Conservation (phyloP, 2,797 vertebrate species). For the Cichlasoma orientale region DNA sequence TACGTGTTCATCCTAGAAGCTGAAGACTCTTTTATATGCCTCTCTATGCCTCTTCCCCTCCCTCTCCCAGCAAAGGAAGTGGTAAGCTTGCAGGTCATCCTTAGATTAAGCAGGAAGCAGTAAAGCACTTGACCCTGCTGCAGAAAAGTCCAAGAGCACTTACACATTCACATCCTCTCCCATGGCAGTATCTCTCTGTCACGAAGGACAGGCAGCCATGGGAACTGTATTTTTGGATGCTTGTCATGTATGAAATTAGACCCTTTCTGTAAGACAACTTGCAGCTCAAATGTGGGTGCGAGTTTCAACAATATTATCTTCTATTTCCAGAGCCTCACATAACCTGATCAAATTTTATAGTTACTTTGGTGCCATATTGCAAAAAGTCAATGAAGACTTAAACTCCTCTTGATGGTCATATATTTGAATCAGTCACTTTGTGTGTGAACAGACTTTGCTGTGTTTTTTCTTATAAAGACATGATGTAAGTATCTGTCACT, state of each 20-base stretch:
- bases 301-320: conserved; percentile 33
- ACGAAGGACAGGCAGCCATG: conserved; percentile 32
- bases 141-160: conserved; percentile 49
- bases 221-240: conserved; percentile 52
- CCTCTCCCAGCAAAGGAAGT: conserved; percentile 33
- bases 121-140: conserved; percentile 69
- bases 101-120: conserved; percentile 73
- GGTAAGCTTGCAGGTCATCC: conserved; percentile 72
- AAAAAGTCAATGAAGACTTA: neutral
- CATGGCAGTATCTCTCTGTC: conserved; percentile 21
- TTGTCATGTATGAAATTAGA: conserved; percentile 45
- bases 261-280: conserved; percentile 7
- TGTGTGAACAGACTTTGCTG: conserved; percentile 8
- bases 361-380: neutral
- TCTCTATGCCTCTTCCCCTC: conserved; percentile 5
- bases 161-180: conserved; percentile 37
- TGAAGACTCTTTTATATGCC: neutral
- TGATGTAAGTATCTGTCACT: conserved; percentile 19
- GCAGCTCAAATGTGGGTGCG: conserved; percentile 24
- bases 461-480: conserved; percentile 38
- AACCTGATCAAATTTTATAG: conserved; percentile 30
- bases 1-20: neutral
- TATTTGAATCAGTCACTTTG: conserved; percentile 18
- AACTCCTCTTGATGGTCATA: neutral
- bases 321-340: conserved; percentile 25